Conservation (phyloP, 2,797 vertebrate genomes). For the Lycodopsis pacificus region DNA sequence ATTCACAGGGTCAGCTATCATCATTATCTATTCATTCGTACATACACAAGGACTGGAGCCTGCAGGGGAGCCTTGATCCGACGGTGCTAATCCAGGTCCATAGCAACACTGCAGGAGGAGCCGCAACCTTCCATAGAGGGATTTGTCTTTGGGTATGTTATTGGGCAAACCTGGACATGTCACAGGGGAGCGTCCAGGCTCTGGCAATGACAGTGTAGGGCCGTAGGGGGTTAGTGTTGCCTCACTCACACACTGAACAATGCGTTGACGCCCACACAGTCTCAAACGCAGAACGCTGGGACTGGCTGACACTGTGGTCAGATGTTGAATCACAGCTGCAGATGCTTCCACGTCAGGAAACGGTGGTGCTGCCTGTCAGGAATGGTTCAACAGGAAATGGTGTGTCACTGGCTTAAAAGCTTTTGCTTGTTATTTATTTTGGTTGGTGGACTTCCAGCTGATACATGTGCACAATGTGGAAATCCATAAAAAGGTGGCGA, state of each 20-base stretch:
- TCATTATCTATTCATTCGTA: too few relatives aligned
- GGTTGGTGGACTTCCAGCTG: constrained; percentile 58
- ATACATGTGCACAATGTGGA: constrained; percentile 4
- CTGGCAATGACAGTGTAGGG: constrained; percentile 27
- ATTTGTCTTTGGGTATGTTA: constrained; percentile 57
- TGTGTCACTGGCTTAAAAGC: constrained; percentile 31
- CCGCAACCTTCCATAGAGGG: constrained; percentile 38
- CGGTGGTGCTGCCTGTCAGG: constrained; percentile 41
- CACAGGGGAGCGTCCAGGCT: constrained; percentile 53
- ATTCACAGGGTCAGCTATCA: too few relatives aligned
- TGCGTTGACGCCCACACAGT: constrained; percentile 47
- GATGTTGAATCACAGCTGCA: constrained; percentile 55
- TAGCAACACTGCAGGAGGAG: constrained; percentile 60
- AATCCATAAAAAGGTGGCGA: constrained; percentile 8
- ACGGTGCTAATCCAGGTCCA: constrained; percentile 58
- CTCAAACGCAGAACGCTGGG: constrained; percentile 32
- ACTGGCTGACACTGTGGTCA: constrained; percentile 33
- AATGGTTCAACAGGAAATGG: constrained; percentile 61
- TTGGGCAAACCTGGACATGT: constrained; percentile 74
- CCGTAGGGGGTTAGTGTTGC: constrained; percentile 28
- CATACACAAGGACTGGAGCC: constrained; percentile 13
- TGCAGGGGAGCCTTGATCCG: constrained; percentile 46
- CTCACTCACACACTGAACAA: constrained; percentile 48
- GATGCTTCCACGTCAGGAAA: constrained; percentile 74
- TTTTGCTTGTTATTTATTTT: constrained; percentile 60